A percentile compares a stretch with the other conserved stretches of the same genome.
Conservation (phyloP, 2,113 vertebrate genomes). For the Mirounga angustirostris region DNA sequence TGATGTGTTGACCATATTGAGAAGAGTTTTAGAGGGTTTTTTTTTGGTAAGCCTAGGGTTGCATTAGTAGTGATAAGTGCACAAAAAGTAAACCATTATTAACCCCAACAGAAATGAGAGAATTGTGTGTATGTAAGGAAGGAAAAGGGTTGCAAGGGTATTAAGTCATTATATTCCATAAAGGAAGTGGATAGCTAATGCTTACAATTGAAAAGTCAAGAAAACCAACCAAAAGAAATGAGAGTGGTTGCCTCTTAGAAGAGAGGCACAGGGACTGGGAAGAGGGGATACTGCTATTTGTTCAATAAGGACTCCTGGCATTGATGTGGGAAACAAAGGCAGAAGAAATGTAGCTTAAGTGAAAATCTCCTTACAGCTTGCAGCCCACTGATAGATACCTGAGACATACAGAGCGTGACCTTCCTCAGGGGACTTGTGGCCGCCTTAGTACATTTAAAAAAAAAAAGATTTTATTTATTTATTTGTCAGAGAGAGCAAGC, state of each 20-base stretch:
- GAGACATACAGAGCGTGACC: not conserved
- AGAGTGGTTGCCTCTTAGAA: not conserved
- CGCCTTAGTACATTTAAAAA: not conserved
- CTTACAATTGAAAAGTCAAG: not conserved
- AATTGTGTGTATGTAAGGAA: not conserved
- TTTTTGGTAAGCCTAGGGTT: constrained; percentile 26
- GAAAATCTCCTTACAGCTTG: not conserved
- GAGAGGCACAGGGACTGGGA: not conserved
- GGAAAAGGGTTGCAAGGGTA: not conserved
- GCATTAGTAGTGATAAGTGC: not conserved
- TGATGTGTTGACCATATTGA: not conserved
- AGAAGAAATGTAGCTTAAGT: not conserved
- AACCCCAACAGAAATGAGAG: not conserved
- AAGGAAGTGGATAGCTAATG: not conserved
- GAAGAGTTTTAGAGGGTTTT: not conserved
- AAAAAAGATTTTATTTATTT: too few species aligned
- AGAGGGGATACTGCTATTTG: not conserved
- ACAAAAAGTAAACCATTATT: constrained; percentile 19
- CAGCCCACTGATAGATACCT: not conserved
- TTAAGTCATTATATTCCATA: not conserved
- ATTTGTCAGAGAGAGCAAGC: too few species aligned
- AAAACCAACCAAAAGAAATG: not conserved
- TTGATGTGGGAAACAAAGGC: not conserved
- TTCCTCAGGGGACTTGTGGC: not conserved
- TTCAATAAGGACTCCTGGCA: not conserved